Conservation (phyloP, 1,140 invertebrate species). For the Tetramorium alpestre region DNA sequence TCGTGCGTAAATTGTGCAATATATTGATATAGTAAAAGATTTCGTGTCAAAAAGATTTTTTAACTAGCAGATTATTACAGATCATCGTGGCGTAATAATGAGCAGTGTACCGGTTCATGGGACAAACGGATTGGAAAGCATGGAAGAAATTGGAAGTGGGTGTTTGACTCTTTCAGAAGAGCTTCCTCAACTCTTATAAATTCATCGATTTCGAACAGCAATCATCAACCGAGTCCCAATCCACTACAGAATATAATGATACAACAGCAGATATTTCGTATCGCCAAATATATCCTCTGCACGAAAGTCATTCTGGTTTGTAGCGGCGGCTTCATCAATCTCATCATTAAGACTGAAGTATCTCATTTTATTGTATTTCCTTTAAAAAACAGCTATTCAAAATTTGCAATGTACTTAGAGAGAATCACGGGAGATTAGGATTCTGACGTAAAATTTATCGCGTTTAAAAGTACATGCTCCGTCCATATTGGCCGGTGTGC, state of each 20-base stretch:
- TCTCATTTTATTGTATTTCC: slow-evolving; percentile 66
- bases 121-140: slow-evolving; percentile 70
- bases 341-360: slow-evolving; percentile 77
- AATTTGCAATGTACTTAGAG: slow-evolving; percentile 69
- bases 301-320: slow-evolving; percentile 72
- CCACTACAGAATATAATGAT: slow-evolving; percentile 69
- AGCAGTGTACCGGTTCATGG: slow-evolving; percentile 75
- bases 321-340: slow-evolving; percentile 72
- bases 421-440: slow-evolving; percentile 37
- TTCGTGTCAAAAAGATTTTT: slow-evolving; percentile 29
- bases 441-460: slow-evolving; percentile 38
- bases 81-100: slow-evolving; percentile 68
- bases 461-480: slow-evolving; percentile 47
- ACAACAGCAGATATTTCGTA: slow-evolving; percentile 70
- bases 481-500: slow-evolving; percentile 63
- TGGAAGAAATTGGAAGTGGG: slow-evolving; percentile 67
- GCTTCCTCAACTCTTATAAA: slow-evolving; percentile 66
- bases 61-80: slow-evolving; percentile 67
- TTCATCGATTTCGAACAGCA: slow-evolving; percentile 61
- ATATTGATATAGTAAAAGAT: slow-evolving; percentile 1
- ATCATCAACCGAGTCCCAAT: slow-evolving; percentile 50
- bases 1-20: neutral
- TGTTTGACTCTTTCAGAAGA: slow-evolving; percentile 66
- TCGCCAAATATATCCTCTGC: slow-evolving; percentile 69
- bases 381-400: slow-evolving; percentile 48